phyloP scores from a whole-genome alignment of 1,140 invertebrate genomes.

The Heliconius hermathena region DNA sequence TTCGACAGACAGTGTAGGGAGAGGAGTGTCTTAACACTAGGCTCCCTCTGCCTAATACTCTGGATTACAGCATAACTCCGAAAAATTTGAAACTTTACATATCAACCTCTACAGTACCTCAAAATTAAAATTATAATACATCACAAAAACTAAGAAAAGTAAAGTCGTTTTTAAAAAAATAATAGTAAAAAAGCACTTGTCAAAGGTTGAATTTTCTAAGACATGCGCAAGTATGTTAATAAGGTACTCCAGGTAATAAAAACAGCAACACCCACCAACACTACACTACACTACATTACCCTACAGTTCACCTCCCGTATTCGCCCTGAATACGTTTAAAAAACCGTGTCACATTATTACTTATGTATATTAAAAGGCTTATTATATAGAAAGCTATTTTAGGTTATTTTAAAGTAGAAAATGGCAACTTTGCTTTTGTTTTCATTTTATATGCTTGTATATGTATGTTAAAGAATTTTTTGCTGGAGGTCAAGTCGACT shows the following conservation, averaged over 20 bases:
- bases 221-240: slow-evolving; percentile 37
- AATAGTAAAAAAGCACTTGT: background rate
- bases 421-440: too few species aligned
- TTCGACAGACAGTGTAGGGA: too few species aligned
- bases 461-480: too few species aligned
- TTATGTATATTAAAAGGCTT: background rate
- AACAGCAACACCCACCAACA: slow-evolving; percentile 8
- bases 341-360: background rate
- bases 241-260: slow-evolving; percentile 33
- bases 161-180: background rate
- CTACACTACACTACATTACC: too few species aligned
- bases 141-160: background rate
- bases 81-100: background rate
- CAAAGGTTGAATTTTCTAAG: slow-evolving; percentile 30
- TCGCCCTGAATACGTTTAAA: slow-evolving; percentile 9
- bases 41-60: too few species aligned
- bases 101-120: background rate
- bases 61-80: too few species aligned
- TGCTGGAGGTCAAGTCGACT: too few species aligned
- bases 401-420: background rate
- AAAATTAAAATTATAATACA: background rate
- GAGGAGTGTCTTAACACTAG: too few species aligned
- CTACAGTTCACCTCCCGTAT: background rate
- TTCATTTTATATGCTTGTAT: too few species aligned
- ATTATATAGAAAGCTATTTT: background rate